phyloP scores from a whole-genome alignment of 2,113 vertebrate species.

The Laticauda colubrina region DNA sequence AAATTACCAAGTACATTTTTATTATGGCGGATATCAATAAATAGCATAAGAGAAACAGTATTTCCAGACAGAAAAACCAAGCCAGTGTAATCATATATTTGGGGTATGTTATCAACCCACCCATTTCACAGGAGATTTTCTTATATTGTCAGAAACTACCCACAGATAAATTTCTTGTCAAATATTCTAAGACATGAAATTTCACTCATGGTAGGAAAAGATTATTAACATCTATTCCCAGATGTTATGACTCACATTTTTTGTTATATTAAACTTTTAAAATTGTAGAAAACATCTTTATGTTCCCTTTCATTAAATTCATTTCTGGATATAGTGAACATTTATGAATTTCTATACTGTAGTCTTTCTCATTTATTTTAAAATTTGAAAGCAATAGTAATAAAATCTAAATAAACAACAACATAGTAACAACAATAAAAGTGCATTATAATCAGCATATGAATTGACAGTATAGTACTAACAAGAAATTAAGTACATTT shows the following conservation, averaged over 20 bases:
- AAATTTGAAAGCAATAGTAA: background rate
- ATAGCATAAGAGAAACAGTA: background rate
- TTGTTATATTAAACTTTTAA: background rate
- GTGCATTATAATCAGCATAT: background rate
- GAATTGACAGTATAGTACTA: background rate
- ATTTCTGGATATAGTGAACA: background rate
- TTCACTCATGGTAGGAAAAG: background rate
- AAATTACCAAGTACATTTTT: background rate
- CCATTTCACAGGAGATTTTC: background rate
- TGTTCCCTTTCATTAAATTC: background rate
- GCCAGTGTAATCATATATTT: background rate
- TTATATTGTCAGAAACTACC: background rate
- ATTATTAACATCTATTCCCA: background rate
- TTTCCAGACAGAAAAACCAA: background rate
- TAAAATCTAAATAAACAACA: background rate
- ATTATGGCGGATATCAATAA: background rate
- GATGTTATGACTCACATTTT: background rate
- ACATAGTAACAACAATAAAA: background rate
- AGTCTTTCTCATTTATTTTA: background rate
- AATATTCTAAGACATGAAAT: background rate
- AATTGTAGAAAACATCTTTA: background rate
- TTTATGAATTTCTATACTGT: background rate
- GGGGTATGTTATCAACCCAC: background rate
- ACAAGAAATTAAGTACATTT: background rate
- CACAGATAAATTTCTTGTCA: background rate